Evolutionary conservation across 2,888 invertebrate species (phyloP).

Genomic region (Onchidella celtica): DNA sequence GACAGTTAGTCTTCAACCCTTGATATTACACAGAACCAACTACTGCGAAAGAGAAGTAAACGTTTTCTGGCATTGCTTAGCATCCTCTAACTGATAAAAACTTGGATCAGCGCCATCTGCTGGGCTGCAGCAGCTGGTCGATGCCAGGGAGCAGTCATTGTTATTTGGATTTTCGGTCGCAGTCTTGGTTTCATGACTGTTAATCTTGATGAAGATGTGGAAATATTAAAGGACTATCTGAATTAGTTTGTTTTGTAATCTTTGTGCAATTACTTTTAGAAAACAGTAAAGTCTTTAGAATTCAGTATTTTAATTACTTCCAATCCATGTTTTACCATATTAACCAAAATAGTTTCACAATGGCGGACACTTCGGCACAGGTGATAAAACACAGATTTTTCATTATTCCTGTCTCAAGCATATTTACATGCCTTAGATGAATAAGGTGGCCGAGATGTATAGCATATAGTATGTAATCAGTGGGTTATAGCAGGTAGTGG

Average conservation of each 20-base stretch:
- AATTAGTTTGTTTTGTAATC: too few species aligned
- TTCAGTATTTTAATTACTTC: too few species aligned
- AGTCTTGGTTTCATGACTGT: not conserved
- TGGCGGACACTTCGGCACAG: constrained; percentile 33
- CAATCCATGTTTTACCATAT: constrained; percentile 49
- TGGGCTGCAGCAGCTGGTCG: not conserved
- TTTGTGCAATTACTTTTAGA: too few species aligned
- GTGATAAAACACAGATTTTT: not conserved
- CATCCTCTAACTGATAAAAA: not conserved
- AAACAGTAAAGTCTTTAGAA: too few species aligned
- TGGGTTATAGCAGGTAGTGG: too few species aligned
- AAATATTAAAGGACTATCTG: too few species aligned
- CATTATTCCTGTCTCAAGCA: not conserved
- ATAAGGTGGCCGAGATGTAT: too few species aligned
- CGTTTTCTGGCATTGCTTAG: not conserved
- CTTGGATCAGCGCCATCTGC: constrained; percentile 37
- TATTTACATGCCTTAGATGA: too few species aligned
- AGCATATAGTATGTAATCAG: too few species aligned
- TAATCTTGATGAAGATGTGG: not conserved
- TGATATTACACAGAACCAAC: too few species aligned
- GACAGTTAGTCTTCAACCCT: too few species aligned
- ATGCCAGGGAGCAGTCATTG: not conserved
- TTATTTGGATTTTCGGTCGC: too few species aligned
- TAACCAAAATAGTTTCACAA: constrained; percentile 47
- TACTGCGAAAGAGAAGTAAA: not conserved